Base-by-base conservation (phyloP, 2,113 vertebrate species). In the Nyctereutes procyonoides region DNA sequence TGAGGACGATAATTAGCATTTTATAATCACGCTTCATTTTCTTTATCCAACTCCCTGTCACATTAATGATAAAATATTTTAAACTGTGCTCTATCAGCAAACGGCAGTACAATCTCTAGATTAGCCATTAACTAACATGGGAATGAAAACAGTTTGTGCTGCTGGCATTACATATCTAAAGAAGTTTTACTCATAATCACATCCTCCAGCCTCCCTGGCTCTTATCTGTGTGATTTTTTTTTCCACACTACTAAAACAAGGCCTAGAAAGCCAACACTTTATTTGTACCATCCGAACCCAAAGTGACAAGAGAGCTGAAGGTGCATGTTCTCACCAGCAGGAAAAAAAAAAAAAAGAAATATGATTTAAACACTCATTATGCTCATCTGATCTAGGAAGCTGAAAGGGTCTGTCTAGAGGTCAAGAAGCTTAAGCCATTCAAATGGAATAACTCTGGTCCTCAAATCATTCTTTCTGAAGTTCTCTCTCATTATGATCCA, bases 21-120 rank as follows among this genome's bases (percentile, higher is more conserved):
- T 97, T 96, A 98, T 98, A 98, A 98, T 97, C 98, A 98, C 74
- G 95, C 97, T 97, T 97, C 96, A 97, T 98, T 96, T 93, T 98
- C 96, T 97, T 98, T 98, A 86, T 97, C 94, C 55, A 62, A 97
- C 96, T 97, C 60, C 93, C 95, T 97, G 97, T 98, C 97, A 95
- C 97, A 97, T 97, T 98, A 98, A 98, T 97, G 98, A 98, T 98
- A 97, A 98, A 97, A 97, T 97, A 96, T 98, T 98, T 98, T 97
- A 98, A 97, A 98, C 95, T 32, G 53, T 82, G 92, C 92, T 79
- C 0, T 38, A 96, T 97, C 73, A 0, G 0, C 92, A 85, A 95
- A 88, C 15, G 30, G 87, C 97, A 96, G 84, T 73, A 84, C 51
- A 85, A 86, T 97, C 94, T 98, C 63, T 62, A 97, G 96, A 98